Evolutionary conservation across 2,888 invertebrate genomes (phyloP), one percentile per base, ranked within the genome.

Genomic region (Tetranychus truncatus): DNA sequence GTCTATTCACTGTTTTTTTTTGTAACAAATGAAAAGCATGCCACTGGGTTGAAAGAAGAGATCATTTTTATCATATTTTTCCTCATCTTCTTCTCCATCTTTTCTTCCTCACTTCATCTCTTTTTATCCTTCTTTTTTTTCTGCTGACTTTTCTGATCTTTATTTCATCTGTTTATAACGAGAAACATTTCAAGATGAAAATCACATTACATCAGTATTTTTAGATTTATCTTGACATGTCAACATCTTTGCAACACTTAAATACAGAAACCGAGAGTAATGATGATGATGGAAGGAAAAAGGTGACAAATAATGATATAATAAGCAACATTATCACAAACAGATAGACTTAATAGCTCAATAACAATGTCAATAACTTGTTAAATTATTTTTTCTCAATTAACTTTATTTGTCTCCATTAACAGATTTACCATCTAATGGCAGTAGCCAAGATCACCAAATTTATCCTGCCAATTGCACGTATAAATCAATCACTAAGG

Each of bases 81-180:
- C 67, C 24, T 67, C 67, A 21, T 21, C 24, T n/a, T 67, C 67
- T 67, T 67, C 67, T 67, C n/a, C n/a, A n/a, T 18, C 67, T 67
- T n/a, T 67, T n/a, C 67, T 18, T 21, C 24, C 20, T 67, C 66
- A 18, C 66, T 66, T n/a, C 24, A n/a, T 67, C 67, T 67, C 67
- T 67, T 21, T 3, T n/a, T 18, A n/a, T 18, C 11, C n/a, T 21
- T 67, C n/a, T 21, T 21, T 67, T n/a, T 67, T 55, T 55, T 46
- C 46, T 55, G 55, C 55, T 55, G 55, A 55, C 55, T 55, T 6
- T 55, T 15, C 15, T 6, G 55, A 18, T 69, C 69, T 69, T 21
- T 69, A 18, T 20, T 24, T 21, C n/a, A 7, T 21, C 21, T 20
- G 20, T 11, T 66, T 18, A 15, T 7, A 20, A 24, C 18, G 69